Conservation (phyloP, 2,888 invertebrate genomes). For the Taphrorychus bicolor region DNA sequence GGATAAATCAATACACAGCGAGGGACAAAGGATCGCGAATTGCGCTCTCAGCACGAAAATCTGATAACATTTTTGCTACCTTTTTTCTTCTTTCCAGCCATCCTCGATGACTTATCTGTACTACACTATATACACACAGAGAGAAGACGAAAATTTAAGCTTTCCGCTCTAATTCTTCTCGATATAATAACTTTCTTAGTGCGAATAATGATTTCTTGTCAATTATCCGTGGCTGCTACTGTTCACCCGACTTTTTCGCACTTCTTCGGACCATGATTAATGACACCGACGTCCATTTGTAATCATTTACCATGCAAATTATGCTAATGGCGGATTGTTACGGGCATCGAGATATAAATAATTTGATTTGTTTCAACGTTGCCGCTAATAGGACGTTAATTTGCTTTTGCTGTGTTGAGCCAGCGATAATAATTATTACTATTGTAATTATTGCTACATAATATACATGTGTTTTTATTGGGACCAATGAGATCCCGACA, state of each 20-base stretch:
- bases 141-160: background rate
- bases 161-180: background rate
- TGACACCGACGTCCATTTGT: conserved; percentile 25
- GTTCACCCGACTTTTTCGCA: conserved; percentile 17
- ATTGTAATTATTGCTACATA: background rate
- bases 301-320: conserved; percentile 34
- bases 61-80: conserved; percentile 48
- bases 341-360: conserved; percentile 22
- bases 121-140: background rate
- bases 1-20: conserved; percentile 53
- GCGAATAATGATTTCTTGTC: background rate
- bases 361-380: conserved; percentile 30
- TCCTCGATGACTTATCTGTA: background rate
- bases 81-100: conserved; percentile 14
- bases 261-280: conserved; percentile 18
- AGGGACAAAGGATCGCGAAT: conserved; percentile 43
- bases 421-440: conserved; percentile 20
- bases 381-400: conserved; percentile 26
- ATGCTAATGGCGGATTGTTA: conserved; percentile 28
- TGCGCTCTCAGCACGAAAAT: conserved; percentile 55
- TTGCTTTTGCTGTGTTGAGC: no score
- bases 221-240: conserved; percentile 1
- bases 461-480: no score
- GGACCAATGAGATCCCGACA: no score
- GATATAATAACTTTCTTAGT: background rate